Percentiles rank a stretch among this genome's conserved stretches.
Evolutionary conservation across 1,140 invertebrate species (phyloP).

Genomic region (Drosophila tropicalis): DNA sequence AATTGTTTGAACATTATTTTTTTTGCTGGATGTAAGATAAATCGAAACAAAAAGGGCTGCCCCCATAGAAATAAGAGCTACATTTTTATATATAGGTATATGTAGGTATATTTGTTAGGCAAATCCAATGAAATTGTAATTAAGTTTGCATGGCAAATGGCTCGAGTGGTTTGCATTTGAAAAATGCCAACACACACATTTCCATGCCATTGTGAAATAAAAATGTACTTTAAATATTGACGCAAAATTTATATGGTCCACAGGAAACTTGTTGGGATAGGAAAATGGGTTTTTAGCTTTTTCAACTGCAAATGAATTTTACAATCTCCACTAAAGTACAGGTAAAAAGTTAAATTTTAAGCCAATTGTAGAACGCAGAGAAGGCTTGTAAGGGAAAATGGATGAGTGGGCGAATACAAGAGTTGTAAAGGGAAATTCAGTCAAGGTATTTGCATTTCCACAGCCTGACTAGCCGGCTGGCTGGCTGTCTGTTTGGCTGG

Average conservation of each 20-base stretch:
- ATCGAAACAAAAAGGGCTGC: background rate
- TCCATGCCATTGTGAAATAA: constrained; percentile 29
- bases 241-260: constrained; percentile 44
- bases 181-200: constrained; percentile 24
- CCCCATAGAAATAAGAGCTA: no score
- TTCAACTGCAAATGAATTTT: constrained; percentile 35
- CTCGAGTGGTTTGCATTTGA: constrained; percentile 61
- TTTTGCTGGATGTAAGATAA: no score
- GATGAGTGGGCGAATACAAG: background rate
- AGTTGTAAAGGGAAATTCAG: background rate
- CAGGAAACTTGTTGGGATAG: background rate
- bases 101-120: constrained; percentile 25
- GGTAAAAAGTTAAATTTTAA: constrained; percentile 61
- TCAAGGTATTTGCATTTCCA: constrained; percentile 49
- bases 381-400: background rate
- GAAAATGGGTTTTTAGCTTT: constrained; percentile 6
- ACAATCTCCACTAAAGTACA: constrained; percentile 38
- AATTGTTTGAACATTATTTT: no score
- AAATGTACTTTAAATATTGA: constrained; percentile 56
- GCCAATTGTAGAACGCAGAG: constrained; percentile 36
- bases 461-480: constrained; percentile 16
- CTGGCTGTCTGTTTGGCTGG: background rate
- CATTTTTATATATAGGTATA: constrained; percentile 10
- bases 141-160: constrained; percentile 76
- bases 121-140: constrained; percentile 73